Base-by-base conservation (phyloP, 2,888 invertebrate genomes). In the Amitus sp. region DNA sequence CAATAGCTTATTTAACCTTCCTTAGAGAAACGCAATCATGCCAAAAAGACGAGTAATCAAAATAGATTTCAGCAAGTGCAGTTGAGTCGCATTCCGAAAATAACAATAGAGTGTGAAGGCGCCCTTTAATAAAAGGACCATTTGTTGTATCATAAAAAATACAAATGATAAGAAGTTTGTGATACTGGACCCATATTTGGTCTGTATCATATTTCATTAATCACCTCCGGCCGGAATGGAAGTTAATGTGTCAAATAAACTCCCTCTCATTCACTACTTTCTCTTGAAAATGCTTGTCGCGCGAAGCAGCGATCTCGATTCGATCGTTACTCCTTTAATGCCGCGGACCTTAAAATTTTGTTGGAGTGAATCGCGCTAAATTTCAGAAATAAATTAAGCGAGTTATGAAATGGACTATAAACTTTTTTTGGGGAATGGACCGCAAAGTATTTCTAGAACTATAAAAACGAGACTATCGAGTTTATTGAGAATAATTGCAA, bases 211-310 rank as follows among this genome's bases (percentile, higher is more conserved):
- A 45, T 56, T 47, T 48, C 34, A 46, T 27, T 33, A 19, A 46
- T 2, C 28, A 30, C 30, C 45, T 10, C 9, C n/a, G n/a, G 30
- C 27, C 28, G 17, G 46, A 48, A 51, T 20, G 19, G 15, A n/a
- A 15, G 30, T 42, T 27, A 49, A 40, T 49, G 49, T 12, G 39
- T 49, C 28, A 27, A 40, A 49, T 49, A 5, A 12, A 39, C 3
- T 18, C 28, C 18, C 9, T 6, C 45, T 49, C 52, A 53, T 49
- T 58, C 52, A 49, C 49, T 23, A 40, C 62, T 62, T 62, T 62
- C 62, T 58, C 62, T 62, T 18, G 58, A 58, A 51, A 55, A 55
- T 51, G 46, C 54, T 58, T 52, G 48, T 47, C 40, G 42, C 15
- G 39, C 34, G 45, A 47, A 49, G 39, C 27, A 19, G 40, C 52